Base-by-base conservation (phyloP, 1,140 invertebrate species). In the Portunus trituberculatus region DNA sequence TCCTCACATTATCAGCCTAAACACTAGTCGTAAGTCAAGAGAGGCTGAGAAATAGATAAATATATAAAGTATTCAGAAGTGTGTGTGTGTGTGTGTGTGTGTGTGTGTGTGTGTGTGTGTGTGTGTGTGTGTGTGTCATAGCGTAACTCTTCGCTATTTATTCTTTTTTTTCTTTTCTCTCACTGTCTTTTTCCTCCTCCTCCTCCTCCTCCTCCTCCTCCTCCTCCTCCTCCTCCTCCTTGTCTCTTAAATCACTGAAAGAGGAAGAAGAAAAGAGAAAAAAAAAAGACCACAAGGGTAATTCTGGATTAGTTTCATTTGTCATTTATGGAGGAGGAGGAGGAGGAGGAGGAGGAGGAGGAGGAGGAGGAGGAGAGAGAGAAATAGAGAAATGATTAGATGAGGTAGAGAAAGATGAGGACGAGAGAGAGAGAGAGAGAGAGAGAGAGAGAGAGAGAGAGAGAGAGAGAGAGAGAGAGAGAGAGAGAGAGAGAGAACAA, bases 81-180 rank as follows among this genome's bases (percentile, higher is more conserved):
- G 83, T 86, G 83, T 86, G 83, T 86, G 83, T 86, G 83, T 86
- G 83, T 86, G 83, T 86, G 83, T 86, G 83, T 86, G 83, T 86
- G 83, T 86, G 83, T 86, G 83, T 86, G 83, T 86, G 83, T 86
- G 83, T 86, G 83, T 86, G 83, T 86, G 83, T 86, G 83, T 86
- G 83, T 86, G 83, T 86, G 83, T 86, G 83, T 86, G 83, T 86
- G 83, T 86, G 83, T 86, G 83, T 59, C 52, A 20, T 59, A 20
- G 52, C 8, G 52, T 59, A 86, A 86, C 28, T 86, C 28, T 0
- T 29, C n/a, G 32, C 83, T 86, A 86, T 86, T 39, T 86, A 12
- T 86, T 86, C 2, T n/a, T 25, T 12, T 86, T 39, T 86, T 39
- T 86, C 25, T 86, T n/a, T 12, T 39, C 83, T 86, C 83, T 86